These are phyloP conservation scores for Acestrorhynchus altus DNA, from an alignment of 2,797 vertebrate species.

Conservation along the genomic window DNA sequence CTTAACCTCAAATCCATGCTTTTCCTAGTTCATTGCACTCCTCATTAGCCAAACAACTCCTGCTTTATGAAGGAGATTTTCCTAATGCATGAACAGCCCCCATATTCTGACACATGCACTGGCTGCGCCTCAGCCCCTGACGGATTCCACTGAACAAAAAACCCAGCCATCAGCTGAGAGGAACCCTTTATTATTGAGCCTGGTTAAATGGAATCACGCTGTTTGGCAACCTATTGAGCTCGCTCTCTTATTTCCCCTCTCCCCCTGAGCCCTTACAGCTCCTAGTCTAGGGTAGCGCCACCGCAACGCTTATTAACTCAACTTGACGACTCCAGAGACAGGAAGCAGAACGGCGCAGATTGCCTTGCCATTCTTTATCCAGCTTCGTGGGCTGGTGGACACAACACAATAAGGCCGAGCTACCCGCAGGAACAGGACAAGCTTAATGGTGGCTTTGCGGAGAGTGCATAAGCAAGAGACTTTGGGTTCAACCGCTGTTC, in stretches of 20 bases:
- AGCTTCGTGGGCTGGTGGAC: background rate
- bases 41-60: slow-evolving; percentile 31
- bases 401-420: background rate
- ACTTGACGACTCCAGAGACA: slow-evolving; percentile 45
- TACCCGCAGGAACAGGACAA: background rate
- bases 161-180: slow-evolving; percentile 58
- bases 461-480: background rate
- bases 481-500: background rate
- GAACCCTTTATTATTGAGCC: slow-evolving; percentile 66
- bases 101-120: background rate
- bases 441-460: background rate
- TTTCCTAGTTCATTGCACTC: background rate
- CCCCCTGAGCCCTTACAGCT: slow-evolving; percentile 54
- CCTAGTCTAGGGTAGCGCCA: slow-evolving; percentile 39
- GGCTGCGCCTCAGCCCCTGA: background rate
- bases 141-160: slow-evolving; percentile 39
- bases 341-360: slow-evolving; percentile 3
- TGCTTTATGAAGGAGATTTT: slow-evolving; percentile 25
- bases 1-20: background rate
- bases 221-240: slow-evolving; percentile 66
- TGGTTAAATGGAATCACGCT: slow-evolving; percentile 73
- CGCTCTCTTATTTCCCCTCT: slow-evolving; percentile 58
- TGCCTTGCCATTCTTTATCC: slow-evolving; percentile 17
- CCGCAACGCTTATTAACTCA: slow-evolving; percentile 63
- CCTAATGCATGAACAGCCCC: background rate